Base-by-base conservation (phyloP, 1,140 invertebrate species). In the Drosophila tsacasi region DNA sequence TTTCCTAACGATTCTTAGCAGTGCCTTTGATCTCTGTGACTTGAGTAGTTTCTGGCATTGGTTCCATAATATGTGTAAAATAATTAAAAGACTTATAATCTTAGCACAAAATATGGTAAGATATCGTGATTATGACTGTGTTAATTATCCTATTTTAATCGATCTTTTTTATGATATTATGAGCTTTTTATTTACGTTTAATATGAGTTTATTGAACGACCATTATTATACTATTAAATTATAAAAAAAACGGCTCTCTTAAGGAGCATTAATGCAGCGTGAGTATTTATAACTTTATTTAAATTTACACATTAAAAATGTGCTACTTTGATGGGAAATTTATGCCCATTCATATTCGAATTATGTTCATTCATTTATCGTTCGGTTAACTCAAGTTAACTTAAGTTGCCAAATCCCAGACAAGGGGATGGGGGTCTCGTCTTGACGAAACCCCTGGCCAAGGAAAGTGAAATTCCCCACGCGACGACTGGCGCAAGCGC, bases 401-500 rank as follows among this genome's bases (percentile, higher is more conserved):
- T 67, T 46, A 46, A 62, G 15, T 78, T 62, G 27, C 10, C 54
- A 49, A 57, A 69, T 35, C 52, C 13, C 17, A 49, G 27, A 13
- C 19, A 27, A 27, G 35, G 19, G 49, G 13, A 32, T 32, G 66
- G 35, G 35, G 21, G 15, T 37, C 65, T 40, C 25, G 5, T 23
- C 40, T 49, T 49, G 67, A 60, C 52, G 52, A 39, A 71, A 71
- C 27, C 44, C 23, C 21, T 37, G 8, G 25, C 30, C n/a, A 42
- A 50, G 57, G 40, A 77, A 78, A 78, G 75, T 78, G 74, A 75
- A 79, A 71, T 54, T 57, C 55, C 37, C 57, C 58, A 61, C 72
- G 55, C 71, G 62, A 49, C 71, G 50, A 49, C 50, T 92, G 75
- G 91, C 91, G 91, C 76, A 77, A 91, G 91, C 91, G 91, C 76